Base-by-base conservation (phyloP, 2,797 vertebrate species). In the Dendrocincla fuliginosa region DNA sequence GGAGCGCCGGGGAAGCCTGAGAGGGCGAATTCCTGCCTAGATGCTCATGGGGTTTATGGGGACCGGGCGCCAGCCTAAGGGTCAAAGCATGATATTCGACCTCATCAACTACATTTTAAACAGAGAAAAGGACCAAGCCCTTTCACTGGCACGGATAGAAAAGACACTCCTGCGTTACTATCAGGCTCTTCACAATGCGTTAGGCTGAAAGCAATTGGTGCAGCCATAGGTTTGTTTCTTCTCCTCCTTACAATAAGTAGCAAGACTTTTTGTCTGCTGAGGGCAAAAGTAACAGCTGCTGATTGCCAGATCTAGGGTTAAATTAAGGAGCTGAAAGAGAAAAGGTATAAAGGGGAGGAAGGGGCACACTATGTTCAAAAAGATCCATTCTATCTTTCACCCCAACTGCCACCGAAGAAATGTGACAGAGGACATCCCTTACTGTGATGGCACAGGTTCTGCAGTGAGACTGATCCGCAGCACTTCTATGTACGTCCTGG, bases 401-500 rank as follows among this genome's bases (percentile, higher is more conserved):
- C 98, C 99, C 35, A 98, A 98, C 80, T 98, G 97, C 13, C 97
- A 95, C 28, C 84, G 75, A 91, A 97, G 94, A 73, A 96, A 95
- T 2, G 95, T 97, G 77, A 97, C 93, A 1, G 97, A 98, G 13
- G 96, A 98, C 67, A 93, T 96, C 75, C 95, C 98, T 22, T 93
- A 97, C 56, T 97, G 97, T 60, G 98, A 98, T 68, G 98, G 98
- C 52, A 97, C 89, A 14, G 97, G 98, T 28, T 98, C 98, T 89
- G 97, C 98, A 0, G 98, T 99, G 52, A 98, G 98, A 77, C 94
- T 99, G 96, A 98, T 99, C 46, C 99, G 99, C 88, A 99, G 99
- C 97, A 99, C 99, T 75, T 99, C 99, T 49, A 98, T 99, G 99
- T 99, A 99, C 0, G 92, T 98, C 91, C 98, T 99, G 13, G 98